Base-by-base conservation (phyloP, 2,113 vertebrate species). In the Salvator merianae region DNA sequence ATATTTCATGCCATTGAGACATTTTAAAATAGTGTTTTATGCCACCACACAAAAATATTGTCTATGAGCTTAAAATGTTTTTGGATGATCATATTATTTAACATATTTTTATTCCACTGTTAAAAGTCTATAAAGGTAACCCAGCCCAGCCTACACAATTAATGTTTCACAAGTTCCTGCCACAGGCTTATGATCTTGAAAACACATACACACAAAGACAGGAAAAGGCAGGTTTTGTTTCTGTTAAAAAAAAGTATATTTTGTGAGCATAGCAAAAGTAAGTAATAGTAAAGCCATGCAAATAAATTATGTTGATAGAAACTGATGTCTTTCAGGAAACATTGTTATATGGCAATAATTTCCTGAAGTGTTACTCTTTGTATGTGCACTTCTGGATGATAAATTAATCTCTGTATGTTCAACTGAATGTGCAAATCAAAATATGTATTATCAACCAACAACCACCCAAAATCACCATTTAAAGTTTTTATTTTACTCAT, bases 391-490 rank as follows among this genome's bases (percentile, higher is more conserved):
- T 74, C 20, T 83, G 7, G 1, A 28, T 87, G 86, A 86, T 91
- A 89, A 91, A 36, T 79, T 90, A 93, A 88, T 90, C 93, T 92
- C 93, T 82, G 89, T 91, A 91, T 77, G 91, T 88, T 91, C 93
- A 80, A 91, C 91, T 91, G 83, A 92, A 86, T 81, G 91, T 94
- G 55, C 90, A 91, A 92, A 90, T 91, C 62, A 91, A 87, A 87
- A 47, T 90, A 84, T 91, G 77, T 85, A 90, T 89, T 73, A 81
- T 83, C 91, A 90, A 91, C 91, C 91, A 91, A 94, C 88, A 86
- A 70, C 77, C 62, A n/a, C n/a, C n/a, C 87, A 85, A 94, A 91
- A 91, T 88, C 74, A 74, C 86, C 88, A 91, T 79, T 79, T 90
- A 87, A 89, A 62, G 32, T 87, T 92, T 89, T 88, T 91, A 75